These are phyloP conservation scores for Shinisaurus crocodilurus DNA, from an alignment of 2,113 vertebrate species.

Conservation along the genomic window DNA sequence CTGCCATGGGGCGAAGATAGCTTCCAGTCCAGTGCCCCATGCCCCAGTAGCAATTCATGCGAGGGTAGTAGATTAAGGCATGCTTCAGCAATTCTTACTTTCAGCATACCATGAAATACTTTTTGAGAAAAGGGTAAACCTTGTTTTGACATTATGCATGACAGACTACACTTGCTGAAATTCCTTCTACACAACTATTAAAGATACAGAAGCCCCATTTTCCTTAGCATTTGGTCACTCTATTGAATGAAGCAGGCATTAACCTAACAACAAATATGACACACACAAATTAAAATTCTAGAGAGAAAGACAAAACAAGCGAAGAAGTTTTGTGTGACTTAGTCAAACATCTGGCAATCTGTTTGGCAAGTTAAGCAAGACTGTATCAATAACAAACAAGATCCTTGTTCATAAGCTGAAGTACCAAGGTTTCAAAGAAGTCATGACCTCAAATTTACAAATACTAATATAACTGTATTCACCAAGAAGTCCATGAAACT, in stretches of 20 bases:
- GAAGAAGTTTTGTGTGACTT: not conserved
- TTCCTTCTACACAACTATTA: not conserved
- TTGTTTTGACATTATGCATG: not conserved
- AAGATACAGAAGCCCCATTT: not conserved
- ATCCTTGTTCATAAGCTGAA: constrained; percentile 6
- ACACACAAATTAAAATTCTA: not conserved
- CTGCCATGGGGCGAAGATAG: not conserved
- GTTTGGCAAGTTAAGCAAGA: not conserved
- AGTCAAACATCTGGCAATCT: not conserved
- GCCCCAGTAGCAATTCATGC: not conserved
- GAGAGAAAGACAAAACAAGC: not conserved
- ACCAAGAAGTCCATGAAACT: not conserved
- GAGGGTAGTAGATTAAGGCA: not conserved
- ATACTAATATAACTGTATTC: too few species aligned
- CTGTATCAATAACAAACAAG: not conserved
- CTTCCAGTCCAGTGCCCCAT: not conserved
- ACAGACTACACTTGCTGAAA: not conserved
- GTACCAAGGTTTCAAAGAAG: not conserved
- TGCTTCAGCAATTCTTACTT: not conserved
- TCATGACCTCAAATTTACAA: not conserved
- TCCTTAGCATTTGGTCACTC: not conserved
- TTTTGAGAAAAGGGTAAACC: not conserved
- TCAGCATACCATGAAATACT: not conserved
- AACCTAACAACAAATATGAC: too few species aligned
- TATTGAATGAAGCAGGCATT: not conserved